phyloP scores from a whole-genome alignment of 2,113 vertebrate genomes.

The Pontoporia blainvillei region DNA sequence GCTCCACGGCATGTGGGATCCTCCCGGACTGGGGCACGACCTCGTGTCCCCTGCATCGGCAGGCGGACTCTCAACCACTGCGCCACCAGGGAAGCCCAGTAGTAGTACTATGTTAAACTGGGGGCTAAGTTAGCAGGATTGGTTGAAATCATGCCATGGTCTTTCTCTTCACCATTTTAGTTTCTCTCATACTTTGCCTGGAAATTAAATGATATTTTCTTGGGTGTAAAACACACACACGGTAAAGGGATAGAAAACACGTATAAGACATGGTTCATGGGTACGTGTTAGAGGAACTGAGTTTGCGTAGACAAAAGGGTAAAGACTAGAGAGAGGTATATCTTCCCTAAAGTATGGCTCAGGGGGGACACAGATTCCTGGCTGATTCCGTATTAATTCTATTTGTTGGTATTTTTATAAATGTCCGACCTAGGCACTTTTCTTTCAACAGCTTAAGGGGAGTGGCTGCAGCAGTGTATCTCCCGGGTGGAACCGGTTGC shows the following conservation, averaged over 20 bases:
- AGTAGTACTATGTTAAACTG: too few relatives aligned
- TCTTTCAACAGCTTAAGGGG: too few relatives aligned
- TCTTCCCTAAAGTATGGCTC: rapidly evolving
- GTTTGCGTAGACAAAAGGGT: neutral
- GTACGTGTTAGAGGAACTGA: neutral
- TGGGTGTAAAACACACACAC: neutral
- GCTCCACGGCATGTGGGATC: too few relatives aligned
- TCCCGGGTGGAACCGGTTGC: rapidly evolving
- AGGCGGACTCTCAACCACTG: too few relatives aligned
- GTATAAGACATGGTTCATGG: neutral
- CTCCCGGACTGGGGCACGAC: too few relatives aligned
- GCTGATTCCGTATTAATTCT: neutral
- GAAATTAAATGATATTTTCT: neutral
- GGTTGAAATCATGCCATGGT: neutral
- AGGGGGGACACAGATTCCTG: neutral
- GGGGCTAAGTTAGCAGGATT: too few relatives aligned
- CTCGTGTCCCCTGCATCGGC: too few relatives aligned
- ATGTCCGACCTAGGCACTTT: neutral
- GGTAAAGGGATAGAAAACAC: neutral
- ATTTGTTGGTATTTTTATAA: neutral
- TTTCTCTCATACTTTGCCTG: neutral
- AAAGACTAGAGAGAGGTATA: neutral
- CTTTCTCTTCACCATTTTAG: neutral
- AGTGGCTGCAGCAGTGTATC: rapidly evolving
- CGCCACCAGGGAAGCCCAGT: too few relatives aligned